Percentiles rank a stretch among this genome's conserved stretches.
Evolutionary conservation across 2,888 invertebrate genomes (phyloP).

Genomic region (Podabrus alpinus): DNA sequence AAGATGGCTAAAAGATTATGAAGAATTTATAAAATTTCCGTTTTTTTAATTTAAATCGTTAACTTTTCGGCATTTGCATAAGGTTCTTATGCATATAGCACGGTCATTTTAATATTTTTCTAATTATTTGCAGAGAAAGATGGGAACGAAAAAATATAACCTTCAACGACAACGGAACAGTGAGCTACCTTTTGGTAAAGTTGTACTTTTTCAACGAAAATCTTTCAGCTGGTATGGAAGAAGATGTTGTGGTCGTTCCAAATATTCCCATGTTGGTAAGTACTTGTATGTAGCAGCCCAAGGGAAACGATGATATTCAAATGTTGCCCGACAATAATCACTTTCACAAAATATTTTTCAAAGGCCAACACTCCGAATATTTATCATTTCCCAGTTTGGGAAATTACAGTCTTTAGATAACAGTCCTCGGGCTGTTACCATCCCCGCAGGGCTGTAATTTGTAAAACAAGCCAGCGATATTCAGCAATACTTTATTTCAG

Average conservation of each 20-base stretch:
- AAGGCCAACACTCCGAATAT: no score
- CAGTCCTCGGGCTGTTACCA: no score
- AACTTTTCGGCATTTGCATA: neutral
- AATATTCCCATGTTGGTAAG: slow-evolving; percentile 90
- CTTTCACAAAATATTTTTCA: no score
- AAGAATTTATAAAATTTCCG: slow-evolving; percentile 3
- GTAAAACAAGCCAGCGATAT: no score
- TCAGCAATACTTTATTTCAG: slow-evolving; percentile 58
- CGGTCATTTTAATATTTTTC: neutral
- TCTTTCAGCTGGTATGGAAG: slow-evolving; percentile 76
- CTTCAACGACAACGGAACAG: slow-evolving; percentile 84
- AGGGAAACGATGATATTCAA: no score
- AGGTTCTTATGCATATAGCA: neutral
- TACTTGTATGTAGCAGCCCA: slow-evolving; percentile 35
- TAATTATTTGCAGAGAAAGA: slow-evolving; percentile 72
- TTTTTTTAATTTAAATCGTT: neutral
- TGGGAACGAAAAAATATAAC: slow-evolving; percentile 89
- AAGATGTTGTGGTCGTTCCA: slow-evolving; percentile 86
- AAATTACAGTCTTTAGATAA: no score
- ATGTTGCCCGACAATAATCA: no score
- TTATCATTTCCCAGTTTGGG: no score
- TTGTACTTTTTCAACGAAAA: slow-evolving; percentile 79
- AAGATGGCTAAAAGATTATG: slow-evolving; percentile 6
- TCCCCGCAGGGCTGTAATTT: no score
- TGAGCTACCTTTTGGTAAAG: slow-evolving; percentile 83